Evolutionary conservation across 2,113 vertebrate genomes (phyloP).

Genomic region (Rhinichthys klamathensis): DNA sequence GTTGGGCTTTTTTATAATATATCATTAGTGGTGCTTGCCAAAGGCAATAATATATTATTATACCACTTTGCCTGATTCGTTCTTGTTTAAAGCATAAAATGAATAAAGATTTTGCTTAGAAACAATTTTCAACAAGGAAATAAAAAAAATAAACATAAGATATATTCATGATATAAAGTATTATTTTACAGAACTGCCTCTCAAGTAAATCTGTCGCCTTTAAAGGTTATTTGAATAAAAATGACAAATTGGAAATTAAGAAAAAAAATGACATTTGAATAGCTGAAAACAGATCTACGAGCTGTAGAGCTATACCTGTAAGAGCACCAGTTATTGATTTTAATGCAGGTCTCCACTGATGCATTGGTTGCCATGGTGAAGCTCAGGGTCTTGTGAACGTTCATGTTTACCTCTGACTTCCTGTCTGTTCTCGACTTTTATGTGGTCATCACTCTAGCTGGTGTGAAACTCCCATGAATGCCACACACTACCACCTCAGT

Average conservation of each 20-base stretch:
- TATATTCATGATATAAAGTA: neutral
- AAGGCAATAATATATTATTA: no score
- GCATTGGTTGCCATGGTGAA: conserved; percentile 60
- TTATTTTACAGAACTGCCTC: neutral
- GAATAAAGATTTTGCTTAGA: neutral
- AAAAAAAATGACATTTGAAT: neutral
- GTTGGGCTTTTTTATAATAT: neutral
- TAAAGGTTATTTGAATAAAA: no score
- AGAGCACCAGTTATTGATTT: conserved; percentile 49
- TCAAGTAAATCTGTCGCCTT: no score
- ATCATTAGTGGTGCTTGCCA: no score
- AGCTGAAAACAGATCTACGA: neutral
- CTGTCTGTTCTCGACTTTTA: conserved; percentile 2
- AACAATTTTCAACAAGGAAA: no score
- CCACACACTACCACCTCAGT: neutral
- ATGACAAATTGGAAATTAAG: neutral
- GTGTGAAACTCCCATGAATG: neutral
- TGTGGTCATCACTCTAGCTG: neutral
- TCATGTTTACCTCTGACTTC: conserved; percentile 41
- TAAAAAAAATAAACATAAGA: neutral
- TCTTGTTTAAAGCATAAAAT: neutral
- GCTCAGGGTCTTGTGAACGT: conserved; percentile 9
- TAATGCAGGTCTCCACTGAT: conserved; percentile 39
- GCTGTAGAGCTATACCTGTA: neutral
- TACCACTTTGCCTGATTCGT: no score